Evolutionary conservation across 2,113 vertebrate genomes (phyloP).

Genomic region (Crotophaga sulcirostris): DNA sequence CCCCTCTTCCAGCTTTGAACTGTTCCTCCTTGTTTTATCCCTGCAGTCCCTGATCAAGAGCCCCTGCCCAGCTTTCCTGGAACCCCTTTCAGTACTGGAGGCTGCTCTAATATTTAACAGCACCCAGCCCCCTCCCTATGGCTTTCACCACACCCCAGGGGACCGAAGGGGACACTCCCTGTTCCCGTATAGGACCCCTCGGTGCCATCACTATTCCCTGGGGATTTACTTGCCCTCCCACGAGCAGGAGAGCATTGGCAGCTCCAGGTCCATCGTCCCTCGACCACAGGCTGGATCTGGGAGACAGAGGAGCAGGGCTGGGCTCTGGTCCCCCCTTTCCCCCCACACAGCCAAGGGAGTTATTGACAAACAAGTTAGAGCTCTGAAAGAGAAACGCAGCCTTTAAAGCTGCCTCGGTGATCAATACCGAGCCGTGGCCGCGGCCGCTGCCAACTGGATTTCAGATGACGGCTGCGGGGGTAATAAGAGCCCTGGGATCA

Average conservation of each 20-base stretch:
- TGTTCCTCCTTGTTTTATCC: too few relatives aligned
- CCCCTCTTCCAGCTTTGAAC: too few relatives aligned
- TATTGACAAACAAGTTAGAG: constrained; percentile 72
- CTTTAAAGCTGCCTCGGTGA: constrained; percentile 43
- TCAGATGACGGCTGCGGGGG: background rate
- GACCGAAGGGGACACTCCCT: too few relatives aligned
- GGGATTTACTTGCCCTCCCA: background rate
- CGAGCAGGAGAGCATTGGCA: background rate
- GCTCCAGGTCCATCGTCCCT: background rate
- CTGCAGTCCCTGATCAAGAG: background rate
- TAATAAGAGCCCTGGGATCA: constrained; percentile 71
- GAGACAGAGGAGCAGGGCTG: fast-evolving
- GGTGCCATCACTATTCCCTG: background rate
- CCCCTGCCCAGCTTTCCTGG: too few relatives aligned
- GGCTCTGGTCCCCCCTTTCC: background rate
- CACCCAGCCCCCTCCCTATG: too few relatives aligned
- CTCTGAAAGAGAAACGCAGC: background rate
- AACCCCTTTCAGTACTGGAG: too few relatives aligned
- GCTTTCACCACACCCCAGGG: too few relatives aligned
- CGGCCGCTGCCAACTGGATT: constrained; percentile 36
- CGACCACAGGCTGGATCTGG: fast-evolving
- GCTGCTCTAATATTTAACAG: too few relatives aligned
- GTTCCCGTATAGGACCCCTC: too few relatives aligned
- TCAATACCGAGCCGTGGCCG: constrained; percentile 55
- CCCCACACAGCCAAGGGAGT: background rate